These are phyloP conservation scores for Tokudaia muenninki DNA, from an alignment of 2,797 vertebrate genomes.

Conservation along the genomic window DNA sequence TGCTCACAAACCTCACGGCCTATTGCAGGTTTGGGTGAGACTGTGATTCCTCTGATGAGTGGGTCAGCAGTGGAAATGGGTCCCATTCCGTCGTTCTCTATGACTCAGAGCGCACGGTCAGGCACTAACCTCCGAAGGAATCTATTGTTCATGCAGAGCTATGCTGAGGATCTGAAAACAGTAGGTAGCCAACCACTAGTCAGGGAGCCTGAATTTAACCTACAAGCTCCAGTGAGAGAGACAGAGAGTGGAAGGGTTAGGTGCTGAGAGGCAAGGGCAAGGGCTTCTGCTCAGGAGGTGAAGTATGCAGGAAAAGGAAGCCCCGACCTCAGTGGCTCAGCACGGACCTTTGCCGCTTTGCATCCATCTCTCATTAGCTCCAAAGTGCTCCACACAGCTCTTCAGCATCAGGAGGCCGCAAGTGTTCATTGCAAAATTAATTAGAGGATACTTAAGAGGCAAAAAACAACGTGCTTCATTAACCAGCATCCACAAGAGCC, in stretches of 20 bases:
- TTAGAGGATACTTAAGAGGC: neutral
- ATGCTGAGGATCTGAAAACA: neutral
- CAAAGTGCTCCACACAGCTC: neutral
- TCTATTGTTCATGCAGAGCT: neutral
- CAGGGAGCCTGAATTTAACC: neutral
- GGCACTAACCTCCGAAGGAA: neutral
- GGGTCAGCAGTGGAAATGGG: neutral
- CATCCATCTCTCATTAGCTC: neutral
- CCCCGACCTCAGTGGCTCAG: neutral
- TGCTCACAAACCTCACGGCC: neutral
- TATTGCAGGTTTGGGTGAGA: neutral
- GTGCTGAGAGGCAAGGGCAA: neutral
- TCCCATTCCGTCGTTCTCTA: accelerated
- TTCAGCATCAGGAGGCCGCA: neutral
- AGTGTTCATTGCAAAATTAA: neutral
- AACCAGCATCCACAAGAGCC: neutral
- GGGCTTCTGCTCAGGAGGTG: neutral
- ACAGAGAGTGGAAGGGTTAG: neutral
- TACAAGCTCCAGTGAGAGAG: neutral
- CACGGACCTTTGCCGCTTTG: neutral
- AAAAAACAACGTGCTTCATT: neutral
- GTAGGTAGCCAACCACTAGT: neutral
- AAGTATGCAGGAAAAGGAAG: neutral
- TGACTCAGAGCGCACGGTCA: neutral
- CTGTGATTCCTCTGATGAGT: neutral